These are phyloP conservation scores for Tylochromis polylepis DNA, from an alignment of 2,113 vertebrate species.

Conservation along the genomic window DNA sequence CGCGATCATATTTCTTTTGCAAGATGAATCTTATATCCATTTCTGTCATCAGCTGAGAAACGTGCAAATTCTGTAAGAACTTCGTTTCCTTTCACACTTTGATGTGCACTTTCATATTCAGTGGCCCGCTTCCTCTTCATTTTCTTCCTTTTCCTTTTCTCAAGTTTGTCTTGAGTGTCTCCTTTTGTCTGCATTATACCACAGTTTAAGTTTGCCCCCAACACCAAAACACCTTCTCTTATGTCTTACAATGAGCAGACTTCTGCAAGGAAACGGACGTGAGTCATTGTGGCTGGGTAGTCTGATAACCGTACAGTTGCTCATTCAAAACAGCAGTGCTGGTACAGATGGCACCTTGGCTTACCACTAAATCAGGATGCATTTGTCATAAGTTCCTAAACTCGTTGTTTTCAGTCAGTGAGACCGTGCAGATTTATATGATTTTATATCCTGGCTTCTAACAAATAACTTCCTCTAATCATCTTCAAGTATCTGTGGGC, in stretches of 20 bases:
- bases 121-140: constrained; percentile 14
- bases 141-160: constrained; percentile 11
- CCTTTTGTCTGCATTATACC: neutral
- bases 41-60: neutral
- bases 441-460: neutral
- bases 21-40: neutral
- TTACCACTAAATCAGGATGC: neutral
- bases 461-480: neutral
- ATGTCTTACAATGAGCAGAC: constrained; percentile 9
- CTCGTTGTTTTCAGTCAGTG: neutral
- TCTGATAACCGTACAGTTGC: constrained; percentile 24
- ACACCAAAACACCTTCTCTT: neutral
- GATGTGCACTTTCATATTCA: constrained; percentile 20
- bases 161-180: neutral
- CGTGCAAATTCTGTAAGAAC: neutral
- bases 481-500: neutral
- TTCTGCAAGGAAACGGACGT: constrained; percentile 45
- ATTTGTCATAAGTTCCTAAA: neutral
- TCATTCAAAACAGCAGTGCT: neutral
- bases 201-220: neutral
- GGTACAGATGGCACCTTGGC: constrained; percentile 10
- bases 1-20: neutral
- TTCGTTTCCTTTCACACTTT: constrained; percentile 44
- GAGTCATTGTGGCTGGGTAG: constrained; percentile 44
- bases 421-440: neutral